Conservation (phyloP, 2,888 invertebrate species). For the Stegophylla sp. region DNA sequence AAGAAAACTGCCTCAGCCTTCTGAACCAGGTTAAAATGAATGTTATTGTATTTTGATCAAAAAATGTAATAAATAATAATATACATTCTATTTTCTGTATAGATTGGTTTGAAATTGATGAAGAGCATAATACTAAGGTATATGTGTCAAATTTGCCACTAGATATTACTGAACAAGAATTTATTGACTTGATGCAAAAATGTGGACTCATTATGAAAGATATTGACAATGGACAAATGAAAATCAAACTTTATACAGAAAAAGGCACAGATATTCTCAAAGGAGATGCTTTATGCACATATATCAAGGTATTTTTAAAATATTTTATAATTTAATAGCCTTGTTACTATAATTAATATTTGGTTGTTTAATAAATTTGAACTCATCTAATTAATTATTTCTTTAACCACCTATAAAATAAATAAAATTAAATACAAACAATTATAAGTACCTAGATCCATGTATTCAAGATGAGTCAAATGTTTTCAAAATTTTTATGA, state of each 20-base stretch:
- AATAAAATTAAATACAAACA: too few relatives aligned
- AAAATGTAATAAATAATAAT: background rate
- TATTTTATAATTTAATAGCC: too few relatives aligned
- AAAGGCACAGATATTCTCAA: constrained; percentile 77
- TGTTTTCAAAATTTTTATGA: too few relatives aligned
- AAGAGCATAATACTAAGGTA: constrained; percentile 89
- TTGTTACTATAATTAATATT: background rate
- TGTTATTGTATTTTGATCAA: background rate
- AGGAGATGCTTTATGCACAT: constrained; percentile 96
- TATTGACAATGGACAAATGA: constrained; percentile 78
- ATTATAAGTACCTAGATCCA: too few relatives aligned
- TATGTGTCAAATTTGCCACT: constrained; percentile 92
- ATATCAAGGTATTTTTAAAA: constrained; percentile 76
- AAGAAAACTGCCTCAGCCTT: constrained; percentile 61
- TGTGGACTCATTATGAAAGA: constrained; percentile 95
- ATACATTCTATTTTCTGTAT: background rate
- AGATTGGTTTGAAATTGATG: constrained; percentile 93
- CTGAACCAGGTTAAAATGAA: constrained; percentile 41
- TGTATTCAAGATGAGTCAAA: too few relatives aligned
- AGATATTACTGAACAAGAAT: constrained; percentile 87
- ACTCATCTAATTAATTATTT: too few relatives aligned
- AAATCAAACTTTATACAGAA: constrained; percentile 90
- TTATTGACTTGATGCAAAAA: constrained; percentile 91
- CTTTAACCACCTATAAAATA: too few relatives aligned
- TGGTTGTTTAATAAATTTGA: too few relatives aligned